Evolutionary conservation across 2,888 invertebrate genomes (phyloP).

Genomic region (Drosophila atripex): DNA sequence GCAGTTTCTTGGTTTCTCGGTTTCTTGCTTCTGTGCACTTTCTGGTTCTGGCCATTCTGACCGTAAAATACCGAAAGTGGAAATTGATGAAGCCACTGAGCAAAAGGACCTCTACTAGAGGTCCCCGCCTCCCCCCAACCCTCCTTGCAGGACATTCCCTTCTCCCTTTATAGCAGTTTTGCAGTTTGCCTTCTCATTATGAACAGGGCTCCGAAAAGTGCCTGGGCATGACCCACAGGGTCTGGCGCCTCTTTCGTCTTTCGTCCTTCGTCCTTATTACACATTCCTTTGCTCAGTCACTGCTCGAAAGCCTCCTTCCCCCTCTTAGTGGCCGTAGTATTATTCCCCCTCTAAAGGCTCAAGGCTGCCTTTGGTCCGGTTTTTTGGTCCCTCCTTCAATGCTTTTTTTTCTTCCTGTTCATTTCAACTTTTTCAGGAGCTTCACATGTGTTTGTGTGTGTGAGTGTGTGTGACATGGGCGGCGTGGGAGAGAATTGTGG

Average conservation of each 20-base stretch:
- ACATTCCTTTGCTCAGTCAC: slow-evolving; percentile 38
- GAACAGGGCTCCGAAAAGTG: slow-evolving; percentile 55
- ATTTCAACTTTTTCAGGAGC: slow-evolving; percentile 63
- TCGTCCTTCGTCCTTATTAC: slow-evolving; percentile 67
- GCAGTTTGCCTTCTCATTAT: slow-evolving; percentile 71
- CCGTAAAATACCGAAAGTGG: slow-evolving; percentile 37
- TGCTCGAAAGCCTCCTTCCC: not conserved
- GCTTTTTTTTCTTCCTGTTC: slow-evolving; percentile 42
- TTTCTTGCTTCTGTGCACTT: slow-evolving; percentile 15
- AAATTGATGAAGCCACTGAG: slow-evolving; percentile 45
- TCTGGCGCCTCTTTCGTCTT: slow-evolving; percentile 66
- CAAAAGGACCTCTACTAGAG: not conserved
- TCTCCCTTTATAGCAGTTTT: slow-evolving; percentile 41
- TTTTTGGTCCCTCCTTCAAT: slow-evolving; percentile 26
- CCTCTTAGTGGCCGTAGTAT: not conserved
- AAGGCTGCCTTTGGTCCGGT: slow-evolving; percentile 44
- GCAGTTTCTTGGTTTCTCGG: slow-evolving; percentile 26
- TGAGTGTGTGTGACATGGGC: slow-evolving; percentile 14
- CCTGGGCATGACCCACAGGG: slow-evolving; percentile 74
- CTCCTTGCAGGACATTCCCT: not conserved
- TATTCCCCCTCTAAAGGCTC: slow-evolving; percentile 12
- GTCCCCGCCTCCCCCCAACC: no score
- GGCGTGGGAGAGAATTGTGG: not conserved
- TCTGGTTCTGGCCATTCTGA: slow-evolving; percentile 7
- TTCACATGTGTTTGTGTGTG: slow-evolving; percentile 30